Conservation (phyloP, 37 sponge, comb jelly and placozoan species). For the Agelas oroides region DNA sequence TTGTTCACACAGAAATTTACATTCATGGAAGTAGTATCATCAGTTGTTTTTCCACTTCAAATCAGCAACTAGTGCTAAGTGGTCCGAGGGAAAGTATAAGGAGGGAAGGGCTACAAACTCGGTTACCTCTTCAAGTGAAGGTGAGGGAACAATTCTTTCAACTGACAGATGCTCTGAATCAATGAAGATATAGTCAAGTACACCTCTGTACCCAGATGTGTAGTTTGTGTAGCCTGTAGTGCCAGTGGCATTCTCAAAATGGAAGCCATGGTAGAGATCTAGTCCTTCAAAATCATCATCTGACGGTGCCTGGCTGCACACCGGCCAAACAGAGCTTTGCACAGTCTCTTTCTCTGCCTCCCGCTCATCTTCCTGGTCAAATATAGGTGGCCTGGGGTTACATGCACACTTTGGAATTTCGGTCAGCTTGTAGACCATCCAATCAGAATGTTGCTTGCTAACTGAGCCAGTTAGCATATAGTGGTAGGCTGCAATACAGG, state of each 20-base stretch:
- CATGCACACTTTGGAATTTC: slow-evolving; percentile 49
- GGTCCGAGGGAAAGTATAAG: slow-evolving; percentile 85
- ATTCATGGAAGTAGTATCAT: too few relatives aligned
- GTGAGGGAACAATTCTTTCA: slow-evolving; percentile 50
- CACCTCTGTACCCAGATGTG: slow-evolving; percentile 55
- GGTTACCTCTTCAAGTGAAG: slow-evolving; percentile 67
- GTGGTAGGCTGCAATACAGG: slow-evolving; percentile 74
- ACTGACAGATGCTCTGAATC: slow-evolving; percentile 52
- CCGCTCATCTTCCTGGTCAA: background rate
- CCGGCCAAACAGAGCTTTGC: background rate
- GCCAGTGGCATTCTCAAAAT: slow-evolving; percentile 71
- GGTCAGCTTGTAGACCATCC: slow-evolving; percentile 47
- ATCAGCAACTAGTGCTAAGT: slow-evolving; percentile 82
- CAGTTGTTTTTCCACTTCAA: slow-evolving; percentile 63
- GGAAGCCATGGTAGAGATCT: slow-evolving; percentile 38
- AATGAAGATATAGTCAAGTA: slow-evolving; percentile 83
- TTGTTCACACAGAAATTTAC: too few relatives aligned
- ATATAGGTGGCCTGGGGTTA: background rate
- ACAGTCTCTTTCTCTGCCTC: background rate
- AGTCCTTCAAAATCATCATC: slow-evolving; percentile 51
- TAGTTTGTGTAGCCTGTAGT: slow-evolving; percentile 69
- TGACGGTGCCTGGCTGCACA: too few relatives aligned
- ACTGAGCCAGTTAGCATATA: slow-evolving; percentile 56
- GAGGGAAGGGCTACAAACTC: slow-evolving; percentile 81
- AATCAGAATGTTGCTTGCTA: slow-evolving; percentile 51